phyloP scores from a whole-genome alignment of 2,113 vertebrate species.

The Pagrus major region DNA sequence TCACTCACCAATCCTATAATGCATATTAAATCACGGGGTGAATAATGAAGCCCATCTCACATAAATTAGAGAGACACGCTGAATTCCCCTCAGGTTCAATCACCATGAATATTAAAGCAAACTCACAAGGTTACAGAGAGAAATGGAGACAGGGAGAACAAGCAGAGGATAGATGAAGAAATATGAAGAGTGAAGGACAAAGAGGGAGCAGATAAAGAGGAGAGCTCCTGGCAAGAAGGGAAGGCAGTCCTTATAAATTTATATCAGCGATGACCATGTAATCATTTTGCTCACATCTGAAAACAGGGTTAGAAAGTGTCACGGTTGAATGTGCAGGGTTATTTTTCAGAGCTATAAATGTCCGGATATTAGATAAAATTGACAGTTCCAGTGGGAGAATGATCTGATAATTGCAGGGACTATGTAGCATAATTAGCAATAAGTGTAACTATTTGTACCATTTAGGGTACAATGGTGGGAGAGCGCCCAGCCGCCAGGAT shows the following conservation, averaged over 20 bases:
- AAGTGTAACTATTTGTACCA: not conserved
- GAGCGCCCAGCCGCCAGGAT: too few species aligned
- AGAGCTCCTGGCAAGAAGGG: conserved; percentile 53
- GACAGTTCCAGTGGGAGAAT: not conserved
- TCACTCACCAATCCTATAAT: conserved; percentile 52
- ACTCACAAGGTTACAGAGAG: conserved; percentile 64
- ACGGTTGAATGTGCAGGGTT: conserved; percentile 6
- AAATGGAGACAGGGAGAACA: conserved; percentile 34
- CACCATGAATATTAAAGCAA: conserved; percentile 79
- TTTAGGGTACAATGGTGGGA: not conserved
- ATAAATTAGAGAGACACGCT: conserved; percentile 77
- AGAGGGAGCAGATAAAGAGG: conserved; percentile 43
- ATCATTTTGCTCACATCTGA: conserved; percentile 63
- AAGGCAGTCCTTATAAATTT: conserved; percentile 50
- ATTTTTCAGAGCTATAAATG: not conserved
- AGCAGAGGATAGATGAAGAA: conserved; percentile 38
- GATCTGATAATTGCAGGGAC: too few species aligned
- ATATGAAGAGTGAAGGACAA: conserved; percentile 49
- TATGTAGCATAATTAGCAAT: not conserved
- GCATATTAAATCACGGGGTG: conserved; percentile 74
- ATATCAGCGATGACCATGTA: conserved; percentile 53
- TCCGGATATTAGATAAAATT: not conserved
- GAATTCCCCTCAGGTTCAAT: conserved; percentile 74
- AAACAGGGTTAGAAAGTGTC: conserved; percentile 47
- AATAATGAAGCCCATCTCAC: conserved; percentile 77